A percentile compares a stretch with the other conserved stretches of the same genome.
Conservation (phyloP, 92 coral and sea anemone genomes). For the Ricordea florida region DNA sequence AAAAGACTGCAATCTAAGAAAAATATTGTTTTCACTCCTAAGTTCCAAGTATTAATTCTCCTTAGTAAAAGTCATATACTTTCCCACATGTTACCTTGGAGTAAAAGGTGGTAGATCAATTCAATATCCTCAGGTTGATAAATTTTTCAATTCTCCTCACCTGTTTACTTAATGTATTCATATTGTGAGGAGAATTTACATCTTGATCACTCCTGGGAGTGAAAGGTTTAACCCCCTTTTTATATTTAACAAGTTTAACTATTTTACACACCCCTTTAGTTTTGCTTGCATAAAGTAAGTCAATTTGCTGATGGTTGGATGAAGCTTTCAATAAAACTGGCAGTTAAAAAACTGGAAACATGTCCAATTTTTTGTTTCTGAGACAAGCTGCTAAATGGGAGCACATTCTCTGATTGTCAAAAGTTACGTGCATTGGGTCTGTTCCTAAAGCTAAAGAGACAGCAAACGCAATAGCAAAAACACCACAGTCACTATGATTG, state of each 20-base stretch:
- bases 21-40: too few species aligned
- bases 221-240: not conserved
- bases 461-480: constrained; percentile 75
- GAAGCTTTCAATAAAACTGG: not conserved
- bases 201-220: too few species aligned
- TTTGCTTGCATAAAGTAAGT: not conserved
- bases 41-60: too few species aligned
- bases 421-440: constrained; percentile 39
- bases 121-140: too few species aligned
- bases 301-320: not conserved
- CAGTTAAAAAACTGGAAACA: constrained; percentile 11
- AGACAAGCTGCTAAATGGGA: constrained; percentile 62
- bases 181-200: too few species aligned
- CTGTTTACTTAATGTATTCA: too few species aligned
- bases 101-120: too few species aligned
- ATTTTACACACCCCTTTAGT: not conserved
- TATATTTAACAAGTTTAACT: not conserved
- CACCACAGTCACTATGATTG: constrained; percentile 70
- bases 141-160: too few species aligned
- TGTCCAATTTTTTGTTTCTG: constrained; percentile 21
- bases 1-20: too few species aligned
- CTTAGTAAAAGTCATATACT: too few species aligned
- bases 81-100: too few species aligned
- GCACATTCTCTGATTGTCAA: constrained; percentile 59
- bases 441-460: constrained; percentile 40